Conservation (phyloP, 2,113 vertebrate genomes). For the Muscicapa adusta region DNA sequence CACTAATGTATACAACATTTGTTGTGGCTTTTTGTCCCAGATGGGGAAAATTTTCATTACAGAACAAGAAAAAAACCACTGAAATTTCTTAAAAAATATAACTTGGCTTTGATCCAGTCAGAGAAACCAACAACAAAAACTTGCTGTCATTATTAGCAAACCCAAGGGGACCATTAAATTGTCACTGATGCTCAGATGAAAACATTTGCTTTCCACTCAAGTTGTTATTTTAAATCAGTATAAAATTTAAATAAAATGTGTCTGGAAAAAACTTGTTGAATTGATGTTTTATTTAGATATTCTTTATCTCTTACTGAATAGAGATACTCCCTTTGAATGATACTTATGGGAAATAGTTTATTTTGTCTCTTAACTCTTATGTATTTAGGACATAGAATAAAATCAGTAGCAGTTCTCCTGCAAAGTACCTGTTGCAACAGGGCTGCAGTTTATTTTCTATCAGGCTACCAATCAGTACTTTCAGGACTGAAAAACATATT, state of each 20-base stretch:
- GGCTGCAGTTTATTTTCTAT: background rate
- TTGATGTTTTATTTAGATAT: constrained; percentile 39
- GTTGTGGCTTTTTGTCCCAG: background rate
- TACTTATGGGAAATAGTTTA: background rate
- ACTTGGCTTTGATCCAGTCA: constrained; percentile 56
- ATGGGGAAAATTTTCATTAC: constrained; percentile 24
- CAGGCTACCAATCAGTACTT: background rate
- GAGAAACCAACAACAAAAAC: background rate
- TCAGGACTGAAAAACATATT: background rate
- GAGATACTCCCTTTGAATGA: background rate
- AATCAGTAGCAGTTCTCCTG: background rate
- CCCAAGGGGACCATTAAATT: constrained; percentile 43
- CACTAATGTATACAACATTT: constrained; percentile 6
- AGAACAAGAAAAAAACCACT: background rate
- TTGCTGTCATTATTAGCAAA: constrained; percentile 54
- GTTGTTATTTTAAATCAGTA: background rate
- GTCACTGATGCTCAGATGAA: constrained; percentile 36
- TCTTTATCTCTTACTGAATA: constrained; percentile 2
- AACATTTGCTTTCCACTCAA: background rate
- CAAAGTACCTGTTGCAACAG: background rate
- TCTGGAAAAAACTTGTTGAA: constrained; percentile 5
- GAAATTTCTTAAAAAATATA: constrained; percentile 17
- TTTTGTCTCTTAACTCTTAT: background rate
- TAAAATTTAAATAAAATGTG: constrained; percentile 27
- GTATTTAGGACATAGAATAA: constrained; percentile 10